These are phyloP conservation scores for Hirtodrosophila cameraria DNA, from an alignment of 2,888 invertebrate species.

Conservation along the genomic window DNA sequence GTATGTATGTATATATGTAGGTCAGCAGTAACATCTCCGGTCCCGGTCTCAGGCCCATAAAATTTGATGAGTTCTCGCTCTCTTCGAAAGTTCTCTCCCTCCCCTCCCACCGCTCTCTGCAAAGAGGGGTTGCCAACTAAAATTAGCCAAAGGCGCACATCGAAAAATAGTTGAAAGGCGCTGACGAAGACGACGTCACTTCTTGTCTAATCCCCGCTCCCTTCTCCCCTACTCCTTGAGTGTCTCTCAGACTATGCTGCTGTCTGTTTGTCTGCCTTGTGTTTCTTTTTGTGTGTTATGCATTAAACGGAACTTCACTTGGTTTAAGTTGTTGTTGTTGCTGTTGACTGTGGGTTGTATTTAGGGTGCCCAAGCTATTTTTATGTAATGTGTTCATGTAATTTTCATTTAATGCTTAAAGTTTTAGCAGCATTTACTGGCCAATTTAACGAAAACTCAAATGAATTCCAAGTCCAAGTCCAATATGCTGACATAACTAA, in stretches of 20 bases:
- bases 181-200: conserved; percentile 39
- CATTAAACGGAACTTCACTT: conserved; percentile 25
- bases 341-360: not conserved
- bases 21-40: conserved; percentile 59
- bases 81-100: not conserved
- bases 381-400: conserved; percentile 44
- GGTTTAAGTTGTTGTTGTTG: not conserved
- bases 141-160: conserved; percentile 52
- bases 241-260: not conserved
- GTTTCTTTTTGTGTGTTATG: conserved; percentile 1
- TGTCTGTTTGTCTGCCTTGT: conserved; percentile 2
- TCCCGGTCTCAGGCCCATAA: conserved; percentile 41
- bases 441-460: no score
- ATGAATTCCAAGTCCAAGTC: conserved; percentile 17
- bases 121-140: conserved; percentile 49
- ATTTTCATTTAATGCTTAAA: conserved; percentile 40
- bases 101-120: conserved; percentile 1
- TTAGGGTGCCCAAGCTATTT: conserved; percentile 32
- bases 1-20: conserved; percentile 42
- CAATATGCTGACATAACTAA: conserved; percentile 46
- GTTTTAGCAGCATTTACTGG: conserved; percentile 20
- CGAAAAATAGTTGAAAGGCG: conserved; percentile 31
- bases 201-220: not conserved
- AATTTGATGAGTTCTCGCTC: conserved; percentile 50
- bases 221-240: not conserved